phyloP scores from a whole-genome alignment of 1,140 invertebrate genomes.

The Halictus rubicundus region DNA sequence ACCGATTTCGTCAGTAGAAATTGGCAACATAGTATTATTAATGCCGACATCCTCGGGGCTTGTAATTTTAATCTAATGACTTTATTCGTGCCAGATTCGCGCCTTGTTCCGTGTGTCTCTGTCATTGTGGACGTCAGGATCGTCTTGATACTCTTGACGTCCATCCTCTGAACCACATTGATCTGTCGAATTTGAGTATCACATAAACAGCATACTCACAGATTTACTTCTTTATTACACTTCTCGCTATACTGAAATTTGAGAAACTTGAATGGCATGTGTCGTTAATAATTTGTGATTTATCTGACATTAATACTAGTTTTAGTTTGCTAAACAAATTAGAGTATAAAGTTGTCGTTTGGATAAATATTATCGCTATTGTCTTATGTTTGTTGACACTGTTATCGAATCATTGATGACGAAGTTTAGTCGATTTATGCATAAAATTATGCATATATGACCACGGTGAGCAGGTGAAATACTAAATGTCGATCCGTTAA shows the following conservation, averaged over 20 bases:
- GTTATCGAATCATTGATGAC: constrained; percentile 46
- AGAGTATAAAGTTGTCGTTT: too few species aligned
- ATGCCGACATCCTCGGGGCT: constrained; percentile 21
- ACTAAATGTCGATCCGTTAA: too few species aligned
- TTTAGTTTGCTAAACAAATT: too few species aligned
- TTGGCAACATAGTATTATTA: constrained; percentile 42
- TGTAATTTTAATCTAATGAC: constrained; percentile 44
- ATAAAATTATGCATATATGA: too few species aligned
- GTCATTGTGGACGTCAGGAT: neutral
- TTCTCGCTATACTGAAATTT: too few species aligned
- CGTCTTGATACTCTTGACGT: neutral
- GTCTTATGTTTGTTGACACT: neutral
- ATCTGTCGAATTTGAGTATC: neutral
- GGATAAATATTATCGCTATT: too few species aligned
- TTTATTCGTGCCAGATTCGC: constrained; percentile 39
- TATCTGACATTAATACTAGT: too few species aligned
- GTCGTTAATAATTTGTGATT: too few species aligned
- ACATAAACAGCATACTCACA: neutral
- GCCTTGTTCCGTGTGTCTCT: constrained; percentile 4
- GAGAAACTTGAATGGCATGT: too few species aligned
- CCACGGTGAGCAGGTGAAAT: too few species aligned
- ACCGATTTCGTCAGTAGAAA: constrained; percentile 20
- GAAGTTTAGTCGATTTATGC: constrained; percentile 38
- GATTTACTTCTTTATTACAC: too few species aligned
- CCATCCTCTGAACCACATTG: neutral